Percentiles rank a stretch among this genome's conserved stretches.
phyloP scores from a whole-genome alignment of 1,140 invertebrate genomes.

The Polypedilum pembai region DNA sequence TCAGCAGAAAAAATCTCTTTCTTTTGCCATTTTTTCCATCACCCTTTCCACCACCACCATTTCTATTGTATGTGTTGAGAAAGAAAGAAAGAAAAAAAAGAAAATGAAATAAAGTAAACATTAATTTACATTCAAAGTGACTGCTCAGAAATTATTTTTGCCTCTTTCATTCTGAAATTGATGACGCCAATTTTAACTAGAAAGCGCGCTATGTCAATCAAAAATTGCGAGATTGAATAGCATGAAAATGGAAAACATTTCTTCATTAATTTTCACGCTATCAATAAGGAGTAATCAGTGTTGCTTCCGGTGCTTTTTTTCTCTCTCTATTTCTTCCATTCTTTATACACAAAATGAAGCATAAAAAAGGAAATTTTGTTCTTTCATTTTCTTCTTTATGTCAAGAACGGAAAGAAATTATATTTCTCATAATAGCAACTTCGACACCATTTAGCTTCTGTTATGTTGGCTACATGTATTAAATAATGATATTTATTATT shows the following conservation, averaged over 20 bases:
- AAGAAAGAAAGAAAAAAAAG: neutral
- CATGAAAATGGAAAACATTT: constrained; percentile 12
- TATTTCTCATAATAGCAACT: neutral
- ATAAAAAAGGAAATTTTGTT: neutral
- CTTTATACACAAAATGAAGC: neutral
- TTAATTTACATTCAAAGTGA: constrained; percentile 14
- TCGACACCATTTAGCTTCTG: neutral
- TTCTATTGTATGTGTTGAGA: neutral
- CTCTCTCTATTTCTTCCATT: neutral
- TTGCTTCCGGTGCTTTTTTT: constrained; percentile 1
- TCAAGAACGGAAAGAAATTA: neutral
- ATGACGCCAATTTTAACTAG: constrained; percentile 12
- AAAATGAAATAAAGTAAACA: constrained; percentile 8
- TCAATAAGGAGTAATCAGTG: constrained; percentile 12
- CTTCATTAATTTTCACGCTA: constrained; percentile 18
- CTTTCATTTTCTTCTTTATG: neutral
- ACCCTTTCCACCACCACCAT: neutral
- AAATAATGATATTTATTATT: constrained; percentile 20
- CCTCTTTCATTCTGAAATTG: neutral
- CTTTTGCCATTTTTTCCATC: neutral
- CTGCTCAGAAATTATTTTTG: constrained; percentile 6
- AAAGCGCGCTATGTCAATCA: constrained; percentile 5
- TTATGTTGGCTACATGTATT: neutral
- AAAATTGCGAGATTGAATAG: constrained; percentile 11
- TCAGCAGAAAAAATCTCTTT: neutral